A percentile compares a stretch with the other conserved stretches of the same genome.
These are phyloP conservation scores for Drosophila pseudotakahashii DNA, from an alignment of 2,888 invertebrate species.

Conservation along the genomic window DNA sequence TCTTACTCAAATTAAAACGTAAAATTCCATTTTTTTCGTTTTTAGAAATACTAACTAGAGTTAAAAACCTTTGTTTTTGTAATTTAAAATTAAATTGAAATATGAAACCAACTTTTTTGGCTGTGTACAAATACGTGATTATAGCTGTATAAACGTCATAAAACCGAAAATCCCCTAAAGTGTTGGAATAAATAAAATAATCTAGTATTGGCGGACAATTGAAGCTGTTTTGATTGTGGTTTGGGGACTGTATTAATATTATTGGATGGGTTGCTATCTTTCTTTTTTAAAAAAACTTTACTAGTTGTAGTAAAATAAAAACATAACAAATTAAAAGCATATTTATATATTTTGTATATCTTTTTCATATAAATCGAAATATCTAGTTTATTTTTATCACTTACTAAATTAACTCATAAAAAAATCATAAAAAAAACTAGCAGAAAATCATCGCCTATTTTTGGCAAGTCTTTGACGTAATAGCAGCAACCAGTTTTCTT, in stretches of 20 bases:
- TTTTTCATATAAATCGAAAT: neutral
- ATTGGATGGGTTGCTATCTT: neutral
- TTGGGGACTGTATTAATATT: neutral
- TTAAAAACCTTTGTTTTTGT: no score
- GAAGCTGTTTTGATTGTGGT: constrained; percentile 1
- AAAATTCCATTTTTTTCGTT: no score
- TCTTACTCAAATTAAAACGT: no score
- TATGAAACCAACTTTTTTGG: neutral
- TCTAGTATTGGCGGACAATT: constrained; percentile 14
- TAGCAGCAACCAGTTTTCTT: constrained; percentile 52
- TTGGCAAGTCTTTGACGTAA: constrained; percentile 29
- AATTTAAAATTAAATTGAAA: neutral
- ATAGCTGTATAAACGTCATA: neutral
- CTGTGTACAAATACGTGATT: neutral
- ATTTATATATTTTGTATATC: neutral
- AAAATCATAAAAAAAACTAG: constrained; percentile 5
- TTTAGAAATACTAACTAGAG: no score
- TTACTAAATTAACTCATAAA: constrained; percentile 3
- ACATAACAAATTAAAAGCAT: neutral
- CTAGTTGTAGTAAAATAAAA: neutral
- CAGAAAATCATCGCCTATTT: constrained; percentile 10
- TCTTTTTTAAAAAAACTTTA: neutral
- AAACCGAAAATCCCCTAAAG: neutral
- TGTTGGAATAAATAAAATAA: neutral
- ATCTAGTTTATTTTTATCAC: neutral